Evolutionary conservation across 1,140 invertebrate species (phyloP).

Genomic region (Campodea augens): DNA sequence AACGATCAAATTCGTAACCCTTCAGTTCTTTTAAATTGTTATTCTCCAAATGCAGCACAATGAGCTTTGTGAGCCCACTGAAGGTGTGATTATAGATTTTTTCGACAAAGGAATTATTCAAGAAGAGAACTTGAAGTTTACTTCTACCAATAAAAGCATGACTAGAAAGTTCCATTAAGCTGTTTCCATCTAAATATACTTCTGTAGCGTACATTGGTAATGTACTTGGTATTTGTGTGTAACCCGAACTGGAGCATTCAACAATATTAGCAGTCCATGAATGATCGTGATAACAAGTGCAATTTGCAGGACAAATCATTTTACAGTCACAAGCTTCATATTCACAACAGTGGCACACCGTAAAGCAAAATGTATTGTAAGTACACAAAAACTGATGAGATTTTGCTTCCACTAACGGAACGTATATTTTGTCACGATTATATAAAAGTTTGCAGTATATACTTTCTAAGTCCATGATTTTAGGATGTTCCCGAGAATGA

Average conservation of each 20-base stretch:
- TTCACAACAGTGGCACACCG: conserved; percentile 82
- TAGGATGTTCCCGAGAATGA: conserved; percentile 57
- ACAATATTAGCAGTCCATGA: conserved; percentile 85
- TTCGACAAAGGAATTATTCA: conserved; percentile 71
- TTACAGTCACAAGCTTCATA: conserved; percentile 89
- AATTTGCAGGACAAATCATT: conserved; percentile 85
- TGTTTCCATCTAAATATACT: conserved; percentile 79
- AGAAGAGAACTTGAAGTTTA: conserved; percentile 62
- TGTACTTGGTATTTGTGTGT: conserved; percentile 56
- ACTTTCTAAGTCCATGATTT: conserved; percentile 74
- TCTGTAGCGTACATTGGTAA: conserved; percentile 90
- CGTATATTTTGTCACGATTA: conserved; percentile 54
- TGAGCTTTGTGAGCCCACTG: conserved; percentile 56
- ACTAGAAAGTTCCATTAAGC: conserved; percentile 63
- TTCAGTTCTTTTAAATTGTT: conserved; percentile 58
- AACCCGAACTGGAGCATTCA: conserved; percentile 62
- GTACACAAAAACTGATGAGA: conserved; percentile 76
- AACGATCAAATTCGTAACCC: conserved; percentile 62
- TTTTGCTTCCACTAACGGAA: conserved; percentile 62
- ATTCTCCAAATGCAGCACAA: conserved; percentile 62
- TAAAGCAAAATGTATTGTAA: conserved; percentile 82
- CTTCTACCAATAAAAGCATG: conserved; percentile 81
- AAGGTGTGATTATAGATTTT: conserved; percentile 75
- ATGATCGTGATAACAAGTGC: conserved; percentile 84
- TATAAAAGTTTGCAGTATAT: conserved; percentile 79